Percentiles rank a stretch among this genome's conserved stretches.
Evolutionary conservation across 2,797 vertebrate species (phyloP).

Genomic region (Poeciliopsis paucimaculata): DNA sequence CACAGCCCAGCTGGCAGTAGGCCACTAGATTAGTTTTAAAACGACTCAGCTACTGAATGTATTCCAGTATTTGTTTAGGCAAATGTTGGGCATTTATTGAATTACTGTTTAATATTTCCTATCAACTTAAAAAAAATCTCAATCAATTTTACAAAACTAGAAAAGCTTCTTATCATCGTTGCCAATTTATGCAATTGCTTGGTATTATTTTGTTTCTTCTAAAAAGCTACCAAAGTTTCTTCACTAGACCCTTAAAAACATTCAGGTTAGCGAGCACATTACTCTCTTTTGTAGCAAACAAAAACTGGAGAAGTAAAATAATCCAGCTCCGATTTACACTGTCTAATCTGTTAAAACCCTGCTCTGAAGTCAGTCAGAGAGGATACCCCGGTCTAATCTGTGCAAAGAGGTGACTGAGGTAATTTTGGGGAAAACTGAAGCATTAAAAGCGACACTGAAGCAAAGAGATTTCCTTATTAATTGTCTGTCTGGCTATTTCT

Average conservation of each 20-base stretch:
- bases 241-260: not conserved
- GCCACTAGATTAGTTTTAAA: slow-evolving; percentile 14
- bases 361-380: slow-evolving; percentile 6
- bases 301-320: slow-evolving; percentile 2
- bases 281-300: slow-evolving; percentile 6
- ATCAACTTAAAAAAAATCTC: not conserved
- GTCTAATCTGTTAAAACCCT: slow-evolving; percentile 28
- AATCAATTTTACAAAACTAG: not conserved
- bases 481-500: not conserved
- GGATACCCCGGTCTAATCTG: slow-evolving; percentile 19
- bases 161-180: not conserved
- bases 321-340: slow-evolving; percentile 10
- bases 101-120: not conserved
- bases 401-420: slow-evolving; percentile 11
- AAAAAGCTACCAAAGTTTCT: not conserved
- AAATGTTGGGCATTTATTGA: not conserved
- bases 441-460: slow-evolving; percentile 29
- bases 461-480: not conserved
- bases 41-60: not conserved
- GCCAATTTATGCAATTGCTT: not conserved
- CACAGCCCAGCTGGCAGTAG: not conserved
- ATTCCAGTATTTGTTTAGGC: not conserved
- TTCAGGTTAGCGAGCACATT: not conserved
- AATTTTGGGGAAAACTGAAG: slow-evolving; percentile 12
- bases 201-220: not conserved